These are phyloP conservation scores for Dasyprocta punctata DNA, from an alignment of 2,113 vertebrate species.

Conservation along the genomic window DNA sequence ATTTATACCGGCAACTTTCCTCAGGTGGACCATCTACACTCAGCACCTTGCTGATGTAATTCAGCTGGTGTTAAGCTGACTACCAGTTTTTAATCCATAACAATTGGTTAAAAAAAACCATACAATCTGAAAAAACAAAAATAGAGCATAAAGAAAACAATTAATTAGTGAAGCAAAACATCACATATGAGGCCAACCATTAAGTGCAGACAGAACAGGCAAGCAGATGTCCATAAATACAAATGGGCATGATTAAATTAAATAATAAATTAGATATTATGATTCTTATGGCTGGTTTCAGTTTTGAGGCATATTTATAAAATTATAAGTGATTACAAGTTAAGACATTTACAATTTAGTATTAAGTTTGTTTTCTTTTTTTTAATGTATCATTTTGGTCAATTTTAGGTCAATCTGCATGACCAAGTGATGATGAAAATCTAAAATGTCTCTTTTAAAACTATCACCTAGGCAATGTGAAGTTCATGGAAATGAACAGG, in stretches of 20 bases:
- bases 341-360: slow-evolving; percentile 74
- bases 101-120: slow-evolving; percentile 63
- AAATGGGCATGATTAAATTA: slow-evolving; percentile 74
- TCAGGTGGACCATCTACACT: too few relatives aligned
- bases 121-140: slow-evolving; percentile 17
- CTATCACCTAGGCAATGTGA: slow-evolving; percentile 80
- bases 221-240: slow-evolving; percentile 13
- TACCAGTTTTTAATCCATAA: too few relatives aligned
- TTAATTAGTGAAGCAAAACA: slow-evolving; percentile 11
- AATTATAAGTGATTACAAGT: slow-evolving; percentile 76
- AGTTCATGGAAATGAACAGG: slow-evolving; percentile 78
- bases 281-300: slow-evolving; percentile 61
- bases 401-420: neutral
- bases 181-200: neutral
- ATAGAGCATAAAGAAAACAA: slow-evolving; percentile 12
- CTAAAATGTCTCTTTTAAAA: slow-evolving; percentile 79
- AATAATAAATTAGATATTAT: slow-evolving; percentile 73
- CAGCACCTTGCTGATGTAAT: too few relatives aligned
- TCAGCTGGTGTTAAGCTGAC: too few relatives aligned
- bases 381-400: slow-evolving; percentile 46
- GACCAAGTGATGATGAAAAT: slow-evolving; percentile 74
- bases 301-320: slow-evolving; percentile 72
- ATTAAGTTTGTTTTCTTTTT: slow-evolving; percentile 60
- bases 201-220: slow-evolving; percentile 17
- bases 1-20: too few relatives aligned